Conservation (phyloP, 92 coral and sea anemone species). For the Pocillopora grandis region DNA sequence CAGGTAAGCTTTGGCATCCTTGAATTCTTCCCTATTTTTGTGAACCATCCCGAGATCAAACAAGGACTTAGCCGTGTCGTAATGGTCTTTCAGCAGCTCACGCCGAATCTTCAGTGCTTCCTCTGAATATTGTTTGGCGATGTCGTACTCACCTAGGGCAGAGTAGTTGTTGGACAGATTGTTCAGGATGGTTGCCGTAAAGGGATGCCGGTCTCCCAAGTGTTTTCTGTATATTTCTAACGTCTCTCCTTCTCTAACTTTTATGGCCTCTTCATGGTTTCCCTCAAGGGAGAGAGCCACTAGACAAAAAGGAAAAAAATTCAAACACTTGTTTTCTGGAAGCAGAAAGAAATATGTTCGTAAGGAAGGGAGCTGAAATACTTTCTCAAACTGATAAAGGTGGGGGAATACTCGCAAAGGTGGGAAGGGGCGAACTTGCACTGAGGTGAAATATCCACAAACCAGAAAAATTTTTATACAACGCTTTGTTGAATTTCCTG, state of each 20-base stretch:
- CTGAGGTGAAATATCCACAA: neutral
- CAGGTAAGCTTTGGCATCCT: slow-evolving; percentile 43
- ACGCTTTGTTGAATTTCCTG: neutral
- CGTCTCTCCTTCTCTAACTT: slow-evolving; percentile 23
- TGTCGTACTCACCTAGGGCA: slow-evolving; percentile 35
- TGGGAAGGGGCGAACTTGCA: too few relatives aligned
- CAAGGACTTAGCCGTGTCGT: slow-evolving; percentile 50
- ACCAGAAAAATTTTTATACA: neutral
- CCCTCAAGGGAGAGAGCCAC: slow-evolving; percentile 10
- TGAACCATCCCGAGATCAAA: slow-evolving; percentile 55
- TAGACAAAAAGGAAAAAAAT: neutral
- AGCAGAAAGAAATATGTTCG: neutral
- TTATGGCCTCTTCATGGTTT: slow-evolving; percentile 18
- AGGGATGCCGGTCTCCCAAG: slow-evolving; percentile 55
- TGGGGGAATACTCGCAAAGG: too few relatives aligned
- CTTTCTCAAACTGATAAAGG: neutral
- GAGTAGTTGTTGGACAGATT: slow-evolving; percentile 52
- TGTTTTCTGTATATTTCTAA: slow-evolving; percentile 44
- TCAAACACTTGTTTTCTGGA: neutral
- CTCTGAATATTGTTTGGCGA: slow-evolving; percentile 34
- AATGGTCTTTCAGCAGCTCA: slow-evolving; percentile 51
- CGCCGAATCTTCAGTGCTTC: slow-evolving; percentile 54
- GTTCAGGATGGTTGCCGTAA: slow-evolving; percentile 53
- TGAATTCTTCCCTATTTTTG: slow-evolving; percentile 15
- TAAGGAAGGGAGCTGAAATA: neutral